Percentiles rank a stretch among this genome's conserved stretches.
Evolutionary conservation across 2,113 vertebrate genomes (phyloP).

Genomic region (Hemicordylus capensis): DNA sequence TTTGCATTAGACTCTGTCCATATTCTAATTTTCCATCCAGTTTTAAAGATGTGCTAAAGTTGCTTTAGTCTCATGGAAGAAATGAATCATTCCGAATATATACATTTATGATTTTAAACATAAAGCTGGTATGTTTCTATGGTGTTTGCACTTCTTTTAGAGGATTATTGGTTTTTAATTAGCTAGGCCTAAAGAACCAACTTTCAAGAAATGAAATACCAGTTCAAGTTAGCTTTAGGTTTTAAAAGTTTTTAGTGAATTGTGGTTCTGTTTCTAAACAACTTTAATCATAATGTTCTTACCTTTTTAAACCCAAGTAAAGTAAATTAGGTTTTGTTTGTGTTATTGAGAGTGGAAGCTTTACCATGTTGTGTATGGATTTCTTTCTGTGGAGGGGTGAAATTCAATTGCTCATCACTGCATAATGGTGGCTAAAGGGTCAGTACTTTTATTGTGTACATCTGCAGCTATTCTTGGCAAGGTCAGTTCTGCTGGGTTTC

Average conservation of each 20-base stretch:
- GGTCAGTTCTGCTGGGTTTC: constrained; percentile 24
- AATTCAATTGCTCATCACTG: constrained; percentile 11
- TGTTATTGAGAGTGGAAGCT: background rate
- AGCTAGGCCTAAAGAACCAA: constrained; percentile 71
- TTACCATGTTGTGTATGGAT: background rate
- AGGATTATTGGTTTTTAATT: constrained; percentile 72
- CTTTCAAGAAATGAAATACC: constrained; percentile 66
- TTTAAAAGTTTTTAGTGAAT: constrained; percentile 44
- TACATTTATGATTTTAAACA: constrained; percentile 78
- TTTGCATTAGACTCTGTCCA: constrained; percentile 44
- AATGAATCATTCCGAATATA: constrained; percentile 74
- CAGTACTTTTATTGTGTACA: background rate
- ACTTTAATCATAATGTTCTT: constrained; percentile 11
- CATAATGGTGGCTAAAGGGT: constrained; percentile 29
- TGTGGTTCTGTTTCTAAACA: constrained; percentile 26
- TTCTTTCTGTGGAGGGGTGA: constrained; percentile 37
- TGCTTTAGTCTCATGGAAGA: constrained; percentile 70
- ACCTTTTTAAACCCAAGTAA: constrained; percentile 14
- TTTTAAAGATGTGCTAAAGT: constrained; percentile 61
- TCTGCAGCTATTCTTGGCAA: constrained; percentile 33
- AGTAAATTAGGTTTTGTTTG: background rate
- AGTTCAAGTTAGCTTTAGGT: constrained; percentile 66
- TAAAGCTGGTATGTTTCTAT: constrained; percentile 62
- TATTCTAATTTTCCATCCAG: constrained; percentile 55
- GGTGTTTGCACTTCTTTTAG: constrained; percentile 34